Conservation (phyloP, 2,888 invertebrate species). For the Mamestra brassicae region DNA sequence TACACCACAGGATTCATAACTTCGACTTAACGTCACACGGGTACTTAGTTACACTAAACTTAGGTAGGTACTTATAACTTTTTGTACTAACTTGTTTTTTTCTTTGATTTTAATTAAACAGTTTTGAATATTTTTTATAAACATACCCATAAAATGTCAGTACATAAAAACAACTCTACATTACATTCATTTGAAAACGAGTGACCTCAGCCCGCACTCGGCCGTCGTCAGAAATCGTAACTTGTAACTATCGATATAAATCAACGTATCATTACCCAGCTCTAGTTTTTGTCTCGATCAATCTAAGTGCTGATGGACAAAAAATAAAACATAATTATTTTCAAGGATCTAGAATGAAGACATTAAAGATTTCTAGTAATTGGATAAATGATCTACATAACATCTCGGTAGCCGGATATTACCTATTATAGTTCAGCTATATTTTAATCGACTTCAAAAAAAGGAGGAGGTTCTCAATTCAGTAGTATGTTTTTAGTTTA, state of each 20-base stretch:
- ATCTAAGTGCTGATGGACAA: conserved; percentile 51
- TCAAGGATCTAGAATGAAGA: conserved; percentile 25
- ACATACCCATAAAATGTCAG: conserved; percentile 8
- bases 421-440: background rate
- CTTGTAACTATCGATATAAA: conserved; percentile 48
- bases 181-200: conserved; percentile 26
- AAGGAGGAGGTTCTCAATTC: no score
- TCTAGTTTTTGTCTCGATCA: conserved; percentile 55
- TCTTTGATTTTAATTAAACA: conserved; percentile 11
- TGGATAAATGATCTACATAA: background rate
- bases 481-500: no score
- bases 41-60: no score
- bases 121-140: conserved; percentile 35
- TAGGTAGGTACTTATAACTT: background rate
- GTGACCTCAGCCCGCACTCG: conserved; percentile 36
- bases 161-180: conserved; percentile 48
- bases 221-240: conserved; percentile 16
- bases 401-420: background rate
- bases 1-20: conserved; percentile 3
- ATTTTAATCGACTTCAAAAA: background rate
- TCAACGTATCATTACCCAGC: conserved; percentile 57
- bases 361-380: background rate
- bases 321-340: conserved; percentile 44
- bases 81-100: conserved; percentile 1
- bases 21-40: background rate